Base-by-base conservation (phyloP, 2,113 vertebrate species). In the Loxodonta africana region DNA sequence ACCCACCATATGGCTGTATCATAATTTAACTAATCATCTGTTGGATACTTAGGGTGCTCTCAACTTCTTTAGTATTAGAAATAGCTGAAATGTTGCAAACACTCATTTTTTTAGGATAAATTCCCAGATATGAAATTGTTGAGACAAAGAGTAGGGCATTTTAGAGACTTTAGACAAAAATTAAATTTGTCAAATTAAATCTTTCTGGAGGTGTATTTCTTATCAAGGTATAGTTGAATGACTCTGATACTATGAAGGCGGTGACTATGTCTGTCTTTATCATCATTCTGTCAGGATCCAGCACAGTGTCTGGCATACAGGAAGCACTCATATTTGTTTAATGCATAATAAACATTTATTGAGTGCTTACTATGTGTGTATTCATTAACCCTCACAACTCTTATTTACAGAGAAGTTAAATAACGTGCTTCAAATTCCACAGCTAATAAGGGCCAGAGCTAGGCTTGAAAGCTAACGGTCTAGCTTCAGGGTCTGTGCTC, bases 351-450 rank as follows among this genome's bases (percentile, higher is more conserved):
- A 67, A 78, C 25, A 71, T 51, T 63, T 76, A 62, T 53, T 37
- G 67, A 81, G 25, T 46, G 67, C 25, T 69, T 96, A 10, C 28
- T 78, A 53, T 46, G 67, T 57, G 9, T 20, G 4, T 62, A 17
- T 88, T 30, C n/a, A 83, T 48, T 21, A 73, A 53, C 14, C 20
- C 23, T 30, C 4, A 5, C 51, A 88, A 67, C 11, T 41, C 28
- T 90, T 93, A 67, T 90, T 62, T 88, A 23, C 9, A 73, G 37
- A 51, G 57, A 88, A 69, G 30, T 82, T 88, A 88, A 95, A 65
- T 81, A 80, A 91, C 8, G 65, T 44, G 53, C n/a, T 17, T 62
- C n/a, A 60, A 48, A 25, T 23, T 65, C 23, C 65, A 57, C 41
- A 17, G 41, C 73, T 91, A 53, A 33, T 25, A 74, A 33, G 15